A percentile compares a stretch with the other conserved stretches of the same genome.
These are phyloP conservation scores for Barypeithes pellucidus DNA, from an alignment of 2,888 invertebrate genomes.

Conservation along the genomic window DNA sequence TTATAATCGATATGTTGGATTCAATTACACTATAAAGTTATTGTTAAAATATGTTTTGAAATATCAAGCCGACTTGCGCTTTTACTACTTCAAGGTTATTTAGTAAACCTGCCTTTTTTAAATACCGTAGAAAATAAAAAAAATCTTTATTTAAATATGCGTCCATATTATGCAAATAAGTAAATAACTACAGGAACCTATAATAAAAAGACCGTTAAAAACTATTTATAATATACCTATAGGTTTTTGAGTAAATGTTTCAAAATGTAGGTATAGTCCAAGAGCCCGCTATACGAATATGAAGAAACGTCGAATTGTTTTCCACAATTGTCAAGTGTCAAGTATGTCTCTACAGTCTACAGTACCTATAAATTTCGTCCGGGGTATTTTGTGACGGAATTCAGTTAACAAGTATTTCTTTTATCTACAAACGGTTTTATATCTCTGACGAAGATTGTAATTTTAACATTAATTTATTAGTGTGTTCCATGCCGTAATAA, in stretches of 20 bases:
- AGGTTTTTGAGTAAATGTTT: conserved; percentile 8
- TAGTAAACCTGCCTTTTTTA: conserved; percentile 9
- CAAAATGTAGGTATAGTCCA: not conserved
- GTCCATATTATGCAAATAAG: conserved; percentile 9
- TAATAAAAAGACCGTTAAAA: conserved; percentile 5
- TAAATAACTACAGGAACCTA: not conserved
- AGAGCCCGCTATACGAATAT: too few relatives aligned
- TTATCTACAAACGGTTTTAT: too few relatives aligned
- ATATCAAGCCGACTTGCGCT: conserved; percentile 12
- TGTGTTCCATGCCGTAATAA: too few relatives aligned
- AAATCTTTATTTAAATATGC: conserved; percentile 15
- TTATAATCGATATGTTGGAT: conserved; percentile 4
- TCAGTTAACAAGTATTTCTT: too few relatives aligned
- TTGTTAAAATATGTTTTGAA: conserved; percentile 19
- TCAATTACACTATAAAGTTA: not conserved
- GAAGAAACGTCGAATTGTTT: too few relatives aligned
- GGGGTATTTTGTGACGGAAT: too few relatives aligned
- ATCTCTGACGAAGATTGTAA: too few relatives aligned
- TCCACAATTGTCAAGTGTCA: too few relatives aligned
- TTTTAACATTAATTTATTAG: too few relatives aligned
- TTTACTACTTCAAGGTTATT: conserved; percentile 9
- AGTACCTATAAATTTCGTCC: too few relatives aligned
- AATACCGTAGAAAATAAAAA: conserved; percentile 13
- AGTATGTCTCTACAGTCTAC: too few relatives aligned
- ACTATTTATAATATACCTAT: not conserved